Evolutionary conservation across 2,797 vertebrate species (phyloP), one percentile per base, ranked within the genome.

Genomic region (Anisognathus igniventris): DNA sequence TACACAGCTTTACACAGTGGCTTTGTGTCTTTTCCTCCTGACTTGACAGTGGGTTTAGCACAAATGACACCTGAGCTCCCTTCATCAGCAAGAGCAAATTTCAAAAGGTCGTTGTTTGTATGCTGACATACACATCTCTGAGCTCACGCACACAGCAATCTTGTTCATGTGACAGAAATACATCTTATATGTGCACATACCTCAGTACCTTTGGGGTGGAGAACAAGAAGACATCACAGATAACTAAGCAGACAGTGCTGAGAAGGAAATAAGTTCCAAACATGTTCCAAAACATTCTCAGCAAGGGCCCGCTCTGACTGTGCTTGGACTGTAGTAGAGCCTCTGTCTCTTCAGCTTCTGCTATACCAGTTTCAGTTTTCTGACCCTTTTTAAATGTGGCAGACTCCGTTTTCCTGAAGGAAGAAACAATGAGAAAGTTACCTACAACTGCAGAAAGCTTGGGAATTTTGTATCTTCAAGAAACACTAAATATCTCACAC

Each of bases 201-300:
- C 99, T 99, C 85, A 99, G 98, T 71, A 99, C 97, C 93, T 98
- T 98, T 7, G 99, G 99, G 74, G 98, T 97, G 60, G 98, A 96
- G 76, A 99, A 99, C 98, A 99, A 98, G 98, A 99, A 99, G 90
- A 98, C 92, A 44, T 99, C 99, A 6, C 99, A 98, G 96, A 98
- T 93, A 88, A 99, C 90, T 66, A 99, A 98, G 86, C 98, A 98
- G 93, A 98, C 83, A 19, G 98, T 99, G 30, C 98, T 98, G 2
- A 98, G 98, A 75, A 99, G 97, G 96, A 99, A 99, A 84, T 98
- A 98, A 3, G 98, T 98, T 30, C 98, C 98, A 39, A 98, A 99
- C 91, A 98, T 98, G 67, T 91, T 98, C 79, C 99, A 98, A 65
- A 99, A 94, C 1, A 96, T 98, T 94, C 98, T 98, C 93, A 99